Conservation (phyloP, 2,888 invertebrate species). For the Asteroscopus sphinx region DNA sequence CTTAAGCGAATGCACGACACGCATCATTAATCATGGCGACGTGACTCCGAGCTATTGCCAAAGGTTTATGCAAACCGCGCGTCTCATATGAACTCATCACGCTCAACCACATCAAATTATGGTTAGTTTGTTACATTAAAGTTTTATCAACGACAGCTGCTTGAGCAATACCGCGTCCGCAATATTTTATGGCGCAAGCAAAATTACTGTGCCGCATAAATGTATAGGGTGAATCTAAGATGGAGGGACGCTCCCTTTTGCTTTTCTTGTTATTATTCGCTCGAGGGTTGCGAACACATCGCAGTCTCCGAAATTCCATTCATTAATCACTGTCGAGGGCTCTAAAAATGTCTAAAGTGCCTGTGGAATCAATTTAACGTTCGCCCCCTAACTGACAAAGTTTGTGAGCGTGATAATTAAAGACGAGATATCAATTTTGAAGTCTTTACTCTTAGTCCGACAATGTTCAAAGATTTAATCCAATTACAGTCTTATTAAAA, state of each 20-base stretch:
- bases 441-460: slow-evolving; percentile 63
- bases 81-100: slow-evolving; percentile 79
- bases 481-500: slow-evolving; percentile 55
- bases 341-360: slow-evolving; percentile 86
- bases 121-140: slow-evolving; percentile 67
- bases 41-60: slow-evolving; percentile 78
- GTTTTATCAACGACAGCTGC: slow-evolving; percentile 73
- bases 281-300: slow-evolving; percentile 69
- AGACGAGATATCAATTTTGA: slow-evolving; percentile 82
- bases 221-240: slow-evolving; percentile 67
- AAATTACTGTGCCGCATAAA: slow-evolving; percentile 74
- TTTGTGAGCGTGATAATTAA: slow-evolving; percentile 83
- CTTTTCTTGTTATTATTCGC: slow-evolving; percentile 77
- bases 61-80: slow-evolving; percentile 75
- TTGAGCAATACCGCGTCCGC: slow-evolving; percentile 74
- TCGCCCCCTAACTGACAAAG: slow-evolving; percentile 79
- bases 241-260: slow-evolving; percentile 74
- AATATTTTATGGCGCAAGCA: slow-evolving; percentile 78
- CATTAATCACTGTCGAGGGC: slow-evolving; percentile 88
- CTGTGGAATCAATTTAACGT: slow-evolving; percentile 86
- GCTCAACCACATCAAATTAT: slow-evolving; percentile 79
- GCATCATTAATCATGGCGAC: slow-evolving; percentile 77
- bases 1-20: slow-evolving; percentile 65
- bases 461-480: slow-evolving; percentile 64
- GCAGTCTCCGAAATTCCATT: slow-evolving; percentile 82